These are phyloP conservation scores for Pseudoatta argentina DNA, from an alignment of 1,140 invertebrate species.

Conservation along the genomic window DNA sequence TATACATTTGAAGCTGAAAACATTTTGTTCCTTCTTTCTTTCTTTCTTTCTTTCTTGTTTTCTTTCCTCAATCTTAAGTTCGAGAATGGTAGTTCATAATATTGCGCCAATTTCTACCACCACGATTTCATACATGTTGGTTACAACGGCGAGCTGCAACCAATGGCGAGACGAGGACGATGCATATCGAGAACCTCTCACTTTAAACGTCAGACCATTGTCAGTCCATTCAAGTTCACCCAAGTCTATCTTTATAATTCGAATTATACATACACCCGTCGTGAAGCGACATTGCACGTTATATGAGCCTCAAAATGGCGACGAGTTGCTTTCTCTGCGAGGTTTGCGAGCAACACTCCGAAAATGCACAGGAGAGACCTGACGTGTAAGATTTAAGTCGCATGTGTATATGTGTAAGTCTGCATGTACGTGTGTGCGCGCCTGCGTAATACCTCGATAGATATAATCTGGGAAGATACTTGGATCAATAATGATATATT, in stretches of 20 bases:
- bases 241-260: background rate
- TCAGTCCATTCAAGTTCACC: background rate
- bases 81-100: background rate
- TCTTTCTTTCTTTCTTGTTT: too few relatives aligned
- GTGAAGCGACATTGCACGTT: background rate
- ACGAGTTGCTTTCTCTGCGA: constrained; percentile 6
- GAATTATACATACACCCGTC: background rate
- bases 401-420: background rate
- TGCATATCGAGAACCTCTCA: background rate
- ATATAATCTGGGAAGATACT: background rate
- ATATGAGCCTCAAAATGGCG: background rate
- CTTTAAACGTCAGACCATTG: background rate
- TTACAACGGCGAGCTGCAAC: background rate
- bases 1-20: background rate
- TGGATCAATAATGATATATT: background rate
- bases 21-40: background rate
- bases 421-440: background rate
- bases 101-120: constrained; percentile 21
- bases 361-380: background rate
- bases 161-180: constrained; percentile 20
- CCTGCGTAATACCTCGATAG: background rate
- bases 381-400: background rate
- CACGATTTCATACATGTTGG: background rate
- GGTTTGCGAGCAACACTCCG: background rate
- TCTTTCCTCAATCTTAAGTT: background rate